phyloP scores from a whole-genome alignment of 2,888 invertebrate species.

The Thumatha senex region DNA sequence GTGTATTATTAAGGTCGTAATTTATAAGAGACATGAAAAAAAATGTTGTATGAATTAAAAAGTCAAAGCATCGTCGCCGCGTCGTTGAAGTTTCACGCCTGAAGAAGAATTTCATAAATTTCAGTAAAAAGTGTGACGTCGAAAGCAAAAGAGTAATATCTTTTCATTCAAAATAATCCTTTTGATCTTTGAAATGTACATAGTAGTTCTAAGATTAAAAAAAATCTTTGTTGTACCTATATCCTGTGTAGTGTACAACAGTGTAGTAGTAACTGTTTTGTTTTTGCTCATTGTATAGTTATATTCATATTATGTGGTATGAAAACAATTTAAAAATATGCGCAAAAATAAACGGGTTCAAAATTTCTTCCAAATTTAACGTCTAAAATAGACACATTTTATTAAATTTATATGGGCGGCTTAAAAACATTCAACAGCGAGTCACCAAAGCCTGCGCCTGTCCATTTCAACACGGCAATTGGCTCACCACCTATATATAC shows the following conservation, averaged over 20 bases:
- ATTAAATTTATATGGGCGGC: too few relatives aligned
- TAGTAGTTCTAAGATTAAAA: too few relatives aligned
- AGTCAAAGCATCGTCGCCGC: slow-evolving; percentile 48
- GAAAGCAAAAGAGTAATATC: slow-evolving; percentile 26
- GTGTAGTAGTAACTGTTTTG: neutral
- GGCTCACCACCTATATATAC: too few relatives aligned
- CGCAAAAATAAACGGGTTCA: too few relatives aligned
- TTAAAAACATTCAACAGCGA: too few relatives aligned
- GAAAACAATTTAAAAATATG: too few relatives aligned
- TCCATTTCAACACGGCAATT: too few relatives aligned
- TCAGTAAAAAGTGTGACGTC: slow-evolving; percentile 47
- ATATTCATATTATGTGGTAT: neutral
- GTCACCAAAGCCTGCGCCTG: too few relatives aligned
- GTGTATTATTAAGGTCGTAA: slow-evolving; percentile 40
- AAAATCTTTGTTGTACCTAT: too few relatives aligned
- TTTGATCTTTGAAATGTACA: neutral
- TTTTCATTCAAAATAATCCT: neutral
- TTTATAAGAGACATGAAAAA: slow-evolving; percentile 48
- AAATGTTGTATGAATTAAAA: slow-evolving; percentile 56
- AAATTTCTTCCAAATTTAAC: too few relatives aligned
- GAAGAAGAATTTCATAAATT: slow-evolving; percentile 51
- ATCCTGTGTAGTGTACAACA: too few relatives aligned
- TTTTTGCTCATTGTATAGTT: neutral
- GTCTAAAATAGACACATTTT: too few relatives aligned
- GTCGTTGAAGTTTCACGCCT: slow-evolving; percentile 38